These are phyloP conservation scores for Hyperoodon ampullatus DNA, from an alignment of 2,113 vertebrate genomes.

Conservation along the genomic window DNA sequence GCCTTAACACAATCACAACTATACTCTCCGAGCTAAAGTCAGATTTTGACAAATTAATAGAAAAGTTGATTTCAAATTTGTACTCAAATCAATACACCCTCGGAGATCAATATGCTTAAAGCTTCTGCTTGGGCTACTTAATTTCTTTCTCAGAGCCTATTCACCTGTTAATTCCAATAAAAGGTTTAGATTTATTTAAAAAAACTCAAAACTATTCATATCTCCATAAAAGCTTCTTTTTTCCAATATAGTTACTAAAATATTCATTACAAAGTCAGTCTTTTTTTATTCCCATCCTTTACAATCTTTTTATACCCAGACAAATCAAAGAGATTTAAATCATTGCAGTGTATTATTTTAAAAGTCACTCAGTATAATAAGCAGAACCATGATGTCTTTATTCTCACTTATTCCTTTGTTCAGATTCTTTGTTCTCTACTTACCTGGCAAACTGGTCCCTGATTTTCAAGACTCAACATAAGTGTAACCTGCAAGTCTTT, in stretches of 20 bases:
- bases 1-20: background rate
- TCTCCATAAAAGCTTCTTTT: background rate
- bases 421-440: background rate
- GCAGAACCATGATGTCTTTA: background rate
- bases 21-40: background rate
- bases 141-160: constrained; percentile 2
- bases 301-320: background rate
- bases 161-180: constrained; percentile 27
- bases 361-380: constrained; percentile 25
- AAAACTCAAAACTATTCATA: background rate
- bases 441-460: background rate
- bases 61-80: background rate
- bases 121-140: background rate
- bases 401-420: background rate
- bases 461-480: background rate
- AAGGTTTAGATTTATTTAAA: background rate
- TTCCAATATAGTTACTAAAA: background rate
- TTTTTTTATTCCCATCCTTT: background rate
- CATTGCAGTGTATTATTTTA: background rate
- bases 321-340: background rate
- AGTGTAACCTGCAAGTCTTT: background rate
- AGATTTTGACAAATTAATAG: constrained; percentile 38
- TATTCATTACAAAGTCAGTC: background rate
- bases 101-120: background rate
- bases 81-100: constrained; percentile 42